phyloP scores from a whole-genome alignment of 2,797 vertebrate species.

The Pyrocephalus nanus region DNA sequence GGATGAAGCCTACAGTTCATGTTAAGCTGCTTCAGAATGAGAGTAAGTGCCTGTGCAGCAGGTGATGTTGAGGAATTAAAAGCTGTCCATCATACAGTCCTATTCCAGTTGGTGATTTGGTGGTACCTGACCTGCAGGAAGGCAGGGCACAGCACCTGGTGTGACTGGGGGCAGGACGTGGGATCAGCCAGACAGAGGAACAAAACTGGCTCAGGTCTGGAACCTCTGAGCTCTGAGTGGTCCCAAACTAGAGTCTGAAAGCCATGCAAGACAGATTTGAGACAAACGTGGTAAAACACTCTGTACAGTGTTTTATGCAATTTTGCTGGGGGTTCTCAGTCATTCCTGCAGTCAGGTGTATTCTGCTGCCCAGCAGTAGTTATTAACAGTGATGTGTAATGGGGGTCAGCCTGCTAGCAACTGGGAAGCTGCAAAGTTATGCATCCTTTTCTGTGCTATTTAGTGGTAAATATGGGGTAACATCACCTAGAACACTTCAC shows the following conservation, averaged over 20 bases:
- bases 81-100: not conserved
- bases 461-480: not conserved
- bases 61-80: not conserved
- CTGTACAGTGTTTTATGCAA: not conserved
- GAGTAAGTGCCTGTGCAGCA: not conserved
- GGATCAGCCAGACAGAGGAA: not conserved
- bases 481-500: not conserved
- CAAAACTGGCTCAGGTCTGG: not conserved
- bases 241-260: not conserved
- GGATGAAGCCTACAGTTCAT: fast-evolving
- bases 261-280: not conserved
- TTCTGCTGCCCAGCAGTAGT: not conserved
- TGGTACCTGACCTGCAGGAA: not conserved
- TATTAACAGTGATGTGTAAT: not conserved
- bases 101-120: not conserved
- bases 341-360: not conserved
- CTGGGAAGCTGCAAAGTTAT: not conserved
- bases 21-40: not conserved
- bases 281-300: not conserved
- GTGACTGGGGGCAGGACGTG: not conserved
- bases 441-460: not conserved
- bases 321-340: not conserved
- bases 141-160: not conserved
- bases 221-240: not conserved
- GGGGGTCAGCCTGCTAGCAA: not conserved